A percentile compares a stretch with the other conserved stretches of the same genome.
These are phyloP conservation scores for Atta colombica DNA, from an alignment of 1,140 invertebrate species.

Conservation along the genomic window DNA sequence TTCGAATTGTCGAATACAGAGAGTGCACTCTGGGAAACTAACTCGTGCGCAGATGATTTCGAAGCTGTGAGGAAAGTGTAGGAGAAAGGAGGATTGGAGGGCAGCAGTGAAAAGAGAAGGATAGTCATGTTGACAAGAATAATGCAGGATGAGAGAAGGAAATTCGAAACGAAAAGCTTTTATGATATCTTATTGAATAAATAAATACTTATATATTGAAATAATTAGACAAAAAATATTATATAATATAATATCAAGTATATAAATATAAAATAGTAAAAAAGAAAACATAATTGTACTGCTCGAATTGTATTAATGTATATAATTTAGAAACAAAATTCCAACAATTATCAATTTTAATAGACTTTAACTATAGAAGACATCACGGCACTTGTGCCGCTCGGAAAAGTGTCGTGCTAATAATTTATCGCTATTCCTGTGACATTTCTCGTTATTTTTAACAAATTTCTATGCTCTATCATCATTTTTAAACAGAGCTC, in stretches of 20 bases:
- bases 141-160: background rate
- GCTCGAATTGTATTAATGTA: too few relatives aligned
- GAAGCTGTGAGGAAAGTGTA: constrained; percentile 38
- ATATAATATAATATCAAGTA: background rate
- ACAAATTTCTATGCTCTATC: too few relatives aligned
- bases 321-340: too few relatives aligned
- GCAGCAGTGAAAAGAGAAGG: background rate
- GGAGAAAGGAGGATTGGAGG: background rate
- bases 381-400: too few relatives aligned
- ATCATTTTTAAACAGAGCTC: too few relatives aligned
- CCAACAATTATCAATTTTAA: too few relatives aligned
- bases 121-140: background rate
- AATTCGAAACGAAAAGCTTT: constrained; percentile 4
- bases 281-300: background rate
- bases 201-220: constrained; percentile 3
- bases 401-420: too few relatives aligned
- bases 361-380: too few relatives aligned
- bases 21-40: constrained; percentile 55
- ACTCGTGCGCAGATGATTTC: constrained; percentile 48
- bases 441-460: too few relatives aligned
- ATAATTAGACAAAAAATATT: background rate
- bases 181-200: background rate
- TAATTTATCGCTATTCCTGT: too few relatives aligned
- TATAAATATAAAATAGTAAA: background rate
- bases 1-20: constrained; percentile 51